Evolutionary conservation across 2,113 vertebrate species (phyloP), one percentile per base, ranked within the genome.

Genomic region (Recurvirostra avosetta): DNA sequence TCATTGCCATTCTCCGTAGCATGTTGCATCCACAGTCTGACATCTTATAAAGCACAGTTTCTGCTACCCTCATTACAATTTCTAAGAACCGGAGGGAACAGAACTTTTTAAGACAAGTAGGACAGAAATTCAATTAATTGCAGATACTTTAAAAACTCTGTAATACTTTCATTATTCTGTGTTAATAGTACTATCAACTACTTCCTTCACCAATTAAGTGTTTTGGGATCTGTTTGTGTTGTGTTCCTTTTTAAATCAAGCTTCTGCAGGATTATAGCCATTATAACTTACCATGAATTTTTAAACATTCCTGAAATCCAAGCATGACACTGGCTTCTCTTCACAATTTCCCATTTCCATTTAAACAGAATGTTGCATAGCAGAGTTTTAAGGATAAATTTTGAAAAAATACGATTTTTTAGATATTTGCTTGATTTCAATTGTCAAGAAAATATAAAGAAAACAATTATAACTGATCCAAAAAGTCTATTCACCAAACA

Each of bases 391-490:
- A 72, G 88, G 62, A 82, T 52, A 94, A 85, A 30, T 82, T 91
- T 82, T 41, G 41, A 47, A 50, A 68, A 68, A 85, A 2, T 8
- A 36, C 41, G 82, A 81, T 73, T 95, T 97, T 92, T 94, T 92
- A 90, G 79, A 53, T 41, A 82, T 81, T 88, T 72, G 25, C 41
- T 90, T 95, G 68, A 95, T 86, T 96, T 86, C 75, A 87, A 43
- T 34, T 88, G 91, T 86, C 77, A 95, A 95, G 84, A 90, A 96
- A 95, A 80, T 62, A 61, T 66, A 84, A 95, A 90, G 82, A 77
- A 88, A 96, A 82, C 55, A 94, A 88, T 86, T 94, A 89, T 21
- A 79, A 79, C 38, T 70, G 61, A 86, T 93, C 67, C 40, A 86
- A 94, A 92, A 96, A 50, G 53, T 62, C 77, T 91, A 71, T 77